Evolutionary conservation across 2,113 vertebrate species (phyloP).

Genomic region (Xyrauchen texanus): DNA sequence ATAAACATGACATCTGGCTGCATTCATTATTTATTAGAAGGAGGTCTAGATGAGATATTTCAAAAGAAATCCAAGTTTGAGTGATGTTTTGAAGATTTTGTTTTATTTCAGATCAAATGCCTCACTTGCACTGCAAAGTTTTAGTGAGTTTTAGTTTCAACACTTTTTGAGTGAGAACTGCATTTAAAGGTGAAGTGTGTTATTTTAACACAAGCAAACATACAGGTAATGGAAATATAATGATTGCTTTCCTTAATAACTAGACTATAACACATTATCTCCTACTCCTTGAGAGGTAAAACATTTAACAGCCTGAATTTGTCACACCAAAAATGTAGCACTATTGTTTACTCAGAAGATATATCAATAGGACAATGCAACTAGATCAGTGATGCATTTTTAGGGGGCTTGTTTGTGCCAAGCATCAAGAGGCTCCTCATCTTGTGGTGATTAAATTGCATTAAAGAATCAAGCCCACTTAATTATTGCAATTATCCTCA

Average conservation of each 20-base stretch:
- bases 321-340: not conserved
- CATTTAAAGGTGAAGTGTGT: no score
- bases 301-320: not conserved
- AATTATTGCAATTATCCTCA: conserved; percentile 79
- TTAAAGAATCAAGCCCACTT: conserved; percentile 71
- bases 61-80: conserved; percentile 1
- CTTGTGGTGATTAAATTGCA: conserved; percentile 68
- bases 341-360: not conserved
- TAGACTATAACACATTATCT: not conserved
- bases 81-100: not conserved
- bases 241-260: not conserved
- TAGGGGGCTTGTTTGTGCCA: conserved; percentile 30
- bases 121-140: no score
- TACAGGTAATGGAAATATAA: no score
- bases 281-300: not conserved
- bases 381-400: conserved; percentile 10
- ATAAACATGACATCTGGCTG: not conserved
- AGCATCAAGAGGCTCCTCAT: conserved; percentile 52
- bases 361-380: conserved; percentile 8
- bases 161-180: no score
- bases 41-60: not conserved
- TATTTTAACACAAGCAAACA: no score
- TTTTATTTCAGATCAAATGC: not conserved
- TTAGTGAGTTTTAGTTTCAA: no score
- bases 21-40: not conserved